Percentiles rank a stretch among this genome's conserved stretches.
These are phyloP conservation scores for Omphaloscelis lunosa DNA, from an alignment of 2,888 invertebrate genomes.

Conservation along the genomic window DNA sequence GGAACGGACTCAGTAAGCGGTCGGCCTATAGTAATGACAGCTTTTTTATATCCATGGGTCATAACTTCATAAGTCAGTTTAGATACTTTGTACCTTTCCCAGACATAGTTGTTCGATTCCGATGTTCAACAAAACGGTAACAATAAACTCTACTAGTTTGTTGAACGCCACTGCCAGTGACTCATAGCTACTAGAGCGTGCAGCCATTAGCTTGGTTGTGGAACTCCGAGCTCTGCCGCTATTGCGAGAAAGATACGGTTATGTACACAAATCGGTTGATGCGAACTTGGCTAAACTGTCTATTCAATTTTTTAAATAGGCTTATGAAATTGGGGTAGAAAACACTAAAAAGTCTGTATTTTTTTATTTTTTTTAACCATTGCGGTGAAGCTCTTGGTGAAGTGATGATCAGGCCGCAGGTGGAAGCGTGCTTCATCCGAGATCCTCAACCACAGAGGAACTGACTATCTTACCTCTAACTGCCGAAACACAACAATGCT, in stretches of 20 bases:
- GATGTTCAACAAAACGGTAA: constrained; percentile 38
- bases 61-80: not conserved
- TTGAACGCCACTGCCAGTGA: constrained; percentile 41
- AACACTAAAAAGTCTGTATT: too few relatives aligned
- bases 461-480: too few relatives aligned
- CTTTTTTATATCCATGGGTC: too few relatives aligned
- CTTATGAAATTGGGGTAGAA: not conserved
- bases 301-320: not conserved
- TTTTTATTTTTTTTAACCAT: too few relatives aligned
- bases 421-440: too few relatives aligned
- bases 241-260: constrained; percentile 55
- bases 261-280: constrained; percentile 38
- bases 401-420: too few relatives aligned
- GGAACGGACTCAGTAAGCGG: too few relatives aligned
- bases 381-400: too few relatives aligned
- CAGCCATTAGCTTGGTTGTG: constrained; percentile 54
- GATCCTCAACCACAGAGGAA: too few relatives aligned
- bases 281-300: not conserved
- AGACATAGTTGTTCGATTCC: constrained; percentile 18
- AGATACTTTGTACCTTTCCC: constrained; percentile 3
- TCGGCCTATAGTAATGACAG: not conserved
- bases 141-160: constrained; percentile 55
- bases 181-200: constrained; percentile 63
- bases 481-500: too few relatives aligned
- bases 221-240: constrained; percentile 34